Evolutionary conservation across 2,888 invertebrate genomes (phyloP), one percentile per base, ranked within the genome.

Genomic region (Drosophila mettleri): DNA sequence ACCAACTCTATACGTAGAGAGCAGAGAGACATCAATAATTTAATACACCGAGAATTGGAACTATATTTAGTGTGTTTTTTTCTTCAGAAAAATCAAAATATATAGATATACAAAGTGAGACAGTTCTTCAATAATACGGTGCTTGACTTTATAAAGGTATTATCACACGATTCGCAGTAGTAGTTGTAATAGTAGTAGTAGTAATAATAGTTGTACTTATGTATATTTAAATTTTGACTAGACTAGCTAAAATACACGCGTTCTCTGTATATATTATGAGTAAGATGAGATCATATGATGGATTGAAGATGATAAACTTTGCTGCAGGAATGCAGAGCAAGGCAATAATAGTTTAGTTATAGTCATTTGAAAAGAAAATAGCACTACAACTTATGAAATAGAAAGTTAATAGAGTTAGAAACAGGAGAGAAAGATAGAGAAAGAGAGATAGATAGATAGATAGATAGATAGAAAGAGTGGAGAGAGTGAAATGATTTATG

Each of bases 261-360:
- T 72, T 81, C 64, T 76, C 81, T 81, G 69, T 57, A 54, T 76
- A 57, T 53, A 45, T 51, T 20, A 62, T 64, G 55, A 69, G 51
- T 29, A 22, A 66, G 43, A 70, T 65, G 46, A 55, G 31, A 18
- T 34, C 29, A 46, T 52, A n/a, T n/a, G n/a, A 48, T 38, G 36
- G 31, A 31, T 36, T 33, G 29, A 39, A 49, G 36, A 36, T 34
- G 43, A 61, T 77, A 38, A 49, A 67, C 36, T 62, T 66, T 52
- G n/a, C 54, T 63, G 76, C 57, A 58, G 31, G 60, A 67, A 53
- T 74, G 75, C 67, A 80, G 74, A 78, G 77, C 85, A 82, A 82
- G 82, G 80, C 85, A 82, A 74, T 63, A 60, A 55, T 38, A 61
- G 57, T 52, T 27, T 22, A 74, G 58, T 49, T 53, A 74, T 45